phyloP scores from a whole-genome alignment of 2,113 vertebrate species.

The Bungarus multicinctus region DNA sequence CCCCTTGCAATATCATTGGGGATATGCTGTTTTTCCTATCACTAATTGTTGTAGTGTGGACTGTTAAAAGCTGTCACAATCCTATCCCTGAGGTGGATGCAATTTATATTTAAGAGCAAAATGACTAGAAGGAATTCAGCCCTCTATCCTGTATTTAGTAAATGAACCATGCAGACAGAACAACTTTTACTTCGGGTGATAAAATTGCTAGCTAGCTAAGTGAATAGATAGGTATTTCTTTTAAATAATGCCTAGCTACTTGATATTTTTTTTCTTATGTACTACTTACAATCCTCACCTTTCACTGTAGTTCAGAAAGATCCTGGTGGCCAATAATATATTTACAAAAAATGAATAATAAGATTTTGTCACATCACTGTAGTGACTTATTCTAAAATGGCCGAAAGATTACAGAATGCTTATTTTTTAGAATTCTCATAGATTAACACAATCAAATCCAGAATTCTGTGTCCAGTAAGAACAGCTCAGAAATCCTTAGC shows the following conservation, averaged over 20 bases:
- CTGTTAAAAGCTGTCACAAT: slow-evolving; percentile 58
- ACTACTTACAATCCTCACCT: background rate
- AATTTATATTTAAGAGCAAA: slow-evolving; percentile 30
- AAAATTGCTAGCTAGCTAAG: slow-evolving; percentile 3
- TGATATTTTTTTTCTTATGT: background rate
- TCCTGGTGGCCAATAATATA: background rate
- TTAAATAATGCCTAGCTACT: background rate
- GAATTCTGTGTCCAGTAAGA: background rate
- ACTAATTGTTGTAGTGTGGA: slow-evolving; percentile 47
- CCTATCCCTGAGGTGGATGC: slow-evolving; percentile 56
- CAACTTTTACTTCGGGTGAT: slow-evolving; percentile 10
- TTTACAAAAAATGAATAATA: background rate
- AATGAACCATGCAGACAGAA: background rate
- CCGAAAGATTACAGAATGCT: background rate
- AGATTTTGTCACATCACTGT: background rate
- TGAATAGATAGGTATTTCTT: background rate
- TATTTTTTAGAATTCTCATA: slow-evolving; percentile 2
- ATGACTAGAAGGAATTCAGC: slow-evolving; percentile 31
- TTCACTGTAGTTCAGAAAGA: background rate
- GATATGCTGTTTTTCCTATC: slow-evolving; percentile 57
- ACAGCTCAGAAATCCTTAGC: background rate
- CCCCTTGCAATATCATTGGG: slow-evolving; percentile 44
- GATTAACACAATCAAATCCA: background rate
- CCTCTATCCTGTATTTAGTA: slow-evolving; percentile 19
- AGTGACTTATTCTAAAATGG: background rate